Evolutionary conservation across 2,797 vertebrate genomes (phyloP).

Genomic region (Myripristis jacobus): DNA sequence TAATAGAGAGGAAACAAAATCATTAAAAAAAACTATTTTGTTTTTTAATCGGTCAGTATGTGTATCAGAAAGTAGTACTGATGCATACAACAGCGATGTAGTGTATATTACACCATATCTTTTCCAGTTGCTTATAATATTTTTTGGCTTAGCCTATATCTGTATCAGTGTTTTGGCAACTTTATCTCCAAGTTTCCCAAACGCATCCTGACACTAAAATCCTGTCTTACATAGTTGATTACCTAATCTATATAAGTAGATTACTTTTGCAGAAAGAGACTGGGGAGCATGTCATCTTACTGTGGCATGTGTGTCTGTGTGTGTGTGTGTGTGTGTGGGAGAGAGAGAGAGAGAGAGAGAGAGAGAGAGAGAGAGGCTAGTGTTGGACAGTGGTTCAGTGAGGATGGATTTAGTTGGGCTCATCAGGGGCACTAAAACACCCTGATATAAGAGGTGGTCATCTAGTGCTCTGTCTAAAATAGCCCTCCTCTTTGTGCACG

Average conservation of each 20-base stretch:
- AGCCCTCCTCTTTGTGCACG: conserved; percentile 30
- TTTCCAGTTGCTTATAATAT: no score
- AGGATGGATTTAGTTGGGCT: conserved; percentile 43
- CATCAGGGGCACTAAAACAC: conserved; percentile 54
- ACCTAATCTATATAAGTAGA: conserved; percentile 16
- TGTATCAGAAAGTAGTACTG: no score
- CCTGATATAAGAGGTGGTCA: conserved; percentile 61
- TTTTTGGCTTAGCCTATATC: no score
- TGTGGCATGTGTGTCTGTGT: conserved; percentile 7
- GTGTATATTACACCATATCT: no score
- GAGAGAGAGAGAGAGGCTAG: neutral
- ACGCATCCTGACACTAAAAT: neutral
- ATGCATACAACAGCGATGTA: no score
- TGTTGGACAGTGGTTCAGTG: conserved; percentile 28
- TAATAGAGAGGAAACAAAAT: no score
- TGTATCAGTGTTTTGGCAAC: neutral
- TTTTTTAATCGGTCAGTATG: no score
- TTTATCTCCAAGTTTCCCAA: neutral
- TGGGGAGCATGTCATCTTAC: conserved; percentile 13
- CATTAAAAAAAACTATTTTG: no score
- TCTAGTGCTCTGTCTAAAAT: conserved; percentile 59
- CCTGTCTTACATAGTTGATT: conserved; percentile 13
- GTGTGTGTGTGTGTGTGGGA: no score
- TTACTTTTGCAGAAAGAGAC: conserved; percentile 29
- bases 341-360: no score